phyloP scores from a whole-genome alignment of 2,888 invertebrate genomes.

The Sipha maydis region DNA sequence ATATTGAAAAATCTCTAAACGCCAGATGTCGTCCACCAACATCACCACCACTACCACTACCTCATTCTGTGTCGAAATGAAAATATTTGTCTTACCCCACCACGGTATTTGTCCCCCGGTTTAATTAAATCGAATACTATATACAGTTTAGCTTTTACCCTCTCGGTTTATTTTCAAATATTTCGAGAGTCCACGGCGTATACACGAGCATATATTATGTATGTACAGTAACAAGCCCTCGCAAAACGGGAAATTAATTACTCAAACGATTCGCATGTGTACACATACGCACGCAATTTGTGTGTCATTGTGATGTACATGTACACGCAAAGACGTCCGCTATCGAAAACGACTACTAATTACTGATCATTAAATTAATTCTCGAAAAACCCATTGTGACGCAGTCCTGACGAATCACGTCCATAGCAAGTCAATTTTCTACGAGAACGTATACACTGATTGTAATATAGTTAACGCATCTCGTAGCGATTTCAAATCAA shows the following conservation, averaged over 20 bases:
- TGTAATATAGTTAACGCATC: no score
- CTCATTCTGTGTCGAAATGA: constrained; percentile 29
- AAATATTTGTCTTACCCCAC: constrained; percentile 61
- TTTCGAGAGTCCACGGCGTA: constrained; percentile 26
- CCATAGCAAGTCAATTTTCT: not conserved
- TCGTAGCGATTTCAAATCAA: no score
- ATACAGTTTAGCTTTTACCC: constrained; percentile 31
- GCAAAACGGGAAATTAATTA: constrained; percentile 45
- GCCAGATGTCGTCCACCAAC: constrained; percentile 51
- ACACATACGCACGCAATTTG: not conserved
- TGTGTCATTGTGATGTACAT: not conserved
- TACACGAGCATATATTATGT: no score
- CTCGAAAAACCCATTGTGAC: not conserved
- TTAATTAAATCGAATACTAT: constrained; percentile 59
- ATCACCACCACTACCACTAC: not conserved
- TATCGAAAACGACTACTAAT: not conserved
- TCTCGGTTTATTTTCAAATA: constrained; percentile 28
- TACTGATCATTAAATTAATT: not conserved
- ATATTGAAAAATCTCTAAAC: constrained; percentile 59
- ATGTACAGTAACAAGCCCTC: not conserved
- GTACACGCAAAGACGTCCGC: not conserved
- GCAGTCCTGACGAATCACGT: not conserved
- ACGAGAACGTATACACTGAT: not conserved
- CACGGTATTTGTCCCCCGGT: constrained; percentile 47
- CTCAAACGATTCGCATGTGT: constrained; percentile 4